These are phyloP conservation scores for Ptilorrhoa leucosticta DNA, from an alignment of 2,113 vertebrate genomes.

Conservation along the genomic window DNA sequence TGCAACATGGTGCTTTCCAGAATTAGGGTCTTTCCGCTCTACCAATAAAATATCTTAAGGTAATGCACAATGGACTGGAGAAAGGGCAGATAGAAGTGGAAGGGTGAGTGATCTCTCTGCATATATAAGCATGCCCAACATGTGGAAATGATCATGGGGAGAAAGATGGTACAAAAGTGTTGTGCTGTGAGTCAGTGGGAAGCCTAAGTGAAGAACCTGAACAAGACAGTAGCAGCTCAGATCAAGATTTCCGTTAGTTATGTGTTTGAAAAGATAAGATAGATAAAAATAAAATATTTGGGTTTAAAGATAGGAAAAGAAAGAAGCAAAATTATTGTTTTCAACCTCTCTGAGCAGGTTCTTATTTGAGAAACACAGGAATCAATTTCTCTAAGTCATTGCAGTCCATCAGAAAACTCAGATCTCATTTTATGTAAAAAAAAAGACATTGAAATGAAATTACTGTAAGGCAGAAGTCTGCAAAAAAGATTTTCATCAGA, in stretches of 20 bases:
- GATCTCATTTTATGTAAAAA: neutral
- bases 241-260: neutral
- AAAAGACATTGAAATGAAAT: neutral
- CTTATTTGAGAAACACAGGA: neutral
- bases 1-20: neutral
- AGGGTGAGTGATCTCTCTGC: neutral
- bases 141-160: neutral
- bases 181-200: neutral
- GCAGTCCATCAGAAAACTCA: neutral
- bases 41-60: neutral
- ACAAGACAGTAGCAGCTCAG: neutral
- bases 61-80: neutral
- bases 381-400: neutral
- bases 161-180: neutral
- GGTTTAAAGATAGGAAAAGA: neutral
- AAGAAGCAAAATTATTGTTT: neutral
- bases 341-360: neutral
- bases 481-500: neutral
- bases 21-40: neutral
- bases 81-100: neutral
- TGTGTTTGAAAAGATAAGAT: neutral
- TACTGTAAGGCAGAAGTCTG: neutral
- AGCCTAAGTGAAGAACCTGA: neutral
- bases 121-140: accelerated
- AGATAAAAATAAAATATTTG: neutral